These are phyloP conservation scores for Cantharis nigra DNA, from an alignment of 2,888 invertebrate genomes.

Conservation along the genomic window DNA sequence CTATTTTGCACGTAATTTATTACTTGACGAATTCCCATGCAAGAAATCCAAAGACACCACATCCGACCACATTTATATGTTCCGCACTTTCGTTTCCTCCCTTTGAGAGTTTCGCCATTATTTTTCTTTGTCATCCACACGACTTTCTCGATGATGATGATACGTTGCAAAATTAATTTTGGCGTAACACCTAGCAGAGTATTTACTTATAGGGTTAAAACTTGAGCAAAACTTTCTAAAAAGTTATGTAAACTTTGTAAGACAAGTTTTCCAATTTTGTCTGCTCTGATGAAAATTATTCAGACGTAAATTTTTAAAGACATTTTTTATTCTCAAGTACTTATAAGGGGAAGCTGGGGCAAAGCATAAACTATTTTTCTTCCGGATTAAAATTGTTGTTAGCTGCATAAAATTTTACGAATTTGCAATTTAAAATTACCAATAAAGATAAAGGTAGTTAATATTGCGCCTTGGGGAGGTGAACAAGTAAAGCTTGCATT, in stretches of 20 bases:
- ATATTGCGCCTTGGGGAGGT: neutral
- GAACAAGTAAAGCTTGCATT: conserved; percentile 2
- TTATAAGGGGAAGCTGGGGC: neutral
- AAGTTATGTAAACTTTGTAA: conserved; percentile 12
- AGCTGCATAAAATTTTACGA: neutral
- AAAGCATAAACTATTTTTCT: neutral
- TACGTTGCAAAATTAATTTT: conserved; percentile 11
- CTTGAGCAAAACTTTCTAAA: neutral
- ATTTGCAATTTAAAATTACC: neutral
- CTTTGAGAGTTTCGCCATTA: neutral
- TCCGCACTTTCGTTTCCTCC: neutral
- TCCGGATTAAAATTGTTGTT: neutral
- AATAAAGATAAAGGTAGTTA: neutral
- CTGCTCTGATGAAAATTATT: neutral
- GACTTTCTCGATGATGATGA: neutral
- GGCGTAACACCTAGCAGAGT: neutral
- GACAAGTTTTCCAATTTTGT: neutral
- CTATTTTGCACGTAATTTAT: neutral
- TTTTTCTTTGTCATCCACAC: neutral
- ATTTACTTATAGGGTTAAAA: conserved; percentile 2
- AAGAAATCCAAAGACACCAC: neutral
- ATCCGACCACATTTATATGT: neutral
- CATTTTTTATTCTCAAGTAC: neutral
- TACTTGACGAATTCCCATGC: neutral
- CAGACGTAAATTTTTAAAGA: neutral